Conservation (phyloP, 1,140 invertebrate species). For the Apis florea region DNA sequence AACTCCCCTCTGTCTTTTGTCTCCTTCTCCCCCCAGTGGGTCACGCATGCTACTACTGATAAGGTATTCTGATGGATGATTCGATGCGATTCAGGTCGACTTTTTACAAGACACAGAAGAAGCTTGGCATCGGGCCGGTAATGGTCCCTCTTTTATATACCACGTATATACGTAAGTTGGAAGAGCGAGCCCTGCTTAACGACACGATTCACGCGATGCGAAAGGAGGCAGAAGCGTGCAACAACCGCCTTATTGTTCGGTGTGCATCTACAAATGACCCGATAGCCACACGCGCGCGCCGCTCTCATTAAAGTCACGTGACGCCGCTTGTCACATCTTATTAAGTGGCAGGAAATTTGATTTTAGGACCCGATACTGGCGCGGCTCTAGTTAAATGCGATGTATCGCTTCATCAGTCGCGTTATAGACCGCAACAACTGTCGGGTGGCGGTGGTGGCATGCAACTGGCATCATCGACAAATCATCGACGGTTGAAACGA, state of each 20-base stretch:
- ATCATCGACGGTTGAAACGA: neutral
- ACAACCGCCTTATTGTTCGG: constrained; percentile 43
- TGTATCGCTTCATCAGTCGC: constrained; percentile 65
- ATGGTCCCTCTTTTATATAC: constrained; percentile 40
- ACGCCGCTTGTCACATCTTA: constrained; percentile 74
- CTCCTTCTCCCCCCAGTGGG: too few relatives aligned
- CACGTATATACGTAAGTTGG: constrained; percentile 19
- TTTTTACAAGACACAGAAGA: constrained; percentile 43
- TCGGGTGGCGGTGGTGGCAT: neutral
- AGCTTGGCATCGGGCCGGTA: neutral
- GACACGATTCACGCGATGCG: constrained; percentile 65
- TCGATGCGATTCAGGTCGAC: constrained; percentile 30
- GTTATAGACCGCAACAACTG: constrained; percentile 44
- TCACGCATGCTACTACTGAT: too few relatives aligned
- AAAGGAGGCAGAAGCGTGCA: constrained; percentile 12
- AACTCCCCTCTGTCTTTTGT: too few relatives aligned
- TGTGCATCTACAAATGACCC: constrained; percentile 46
- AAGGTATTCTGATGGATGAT: constrained; percentile 25
- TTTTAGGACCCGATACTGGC: constrained; percentile 66
- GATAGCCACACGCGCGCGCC: constrained; percentile 54
- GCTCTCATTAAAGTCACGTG: constrained; percentile 69
- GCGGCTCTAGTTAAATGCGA: constrained; percentile 68
- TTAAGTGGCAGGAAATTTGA: constrained; percentile 72
- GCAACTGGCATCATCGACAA: constrained; percentile 27
- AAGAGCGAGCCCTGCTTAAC: constrained; percentile 42